Base-by-base conservation (phyloP, 1,140 invertebrate species). In the Dinoponera quadriceps region DNA sequence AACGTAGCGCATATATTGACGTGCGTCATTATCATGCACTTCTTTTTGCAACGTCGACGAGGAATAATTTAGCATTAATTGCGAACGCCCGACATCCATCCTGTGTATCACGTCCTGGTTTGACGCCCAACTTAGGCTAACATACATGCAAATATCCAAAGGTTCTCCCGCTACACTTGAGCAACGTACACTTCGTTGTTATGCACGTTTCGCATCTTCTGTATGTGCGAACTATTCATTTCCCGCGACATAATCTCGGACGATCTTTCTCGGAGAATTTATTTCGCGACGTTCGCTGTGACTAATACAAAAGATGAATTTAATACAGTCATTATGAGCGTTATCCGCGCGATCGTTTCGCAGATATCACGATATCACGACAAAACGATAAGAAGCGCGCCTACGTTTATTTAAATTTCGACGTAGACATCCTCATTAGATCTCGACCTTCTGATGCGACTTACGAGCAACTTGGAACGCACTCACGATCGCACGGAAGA, bases 21-120 rank as follows among this genome's bases (percentile, higher is more conserved):
- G n/a, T 3, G 38, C 38, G 22, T 86, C 68, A 44, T 73, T 75
- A 84, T 81, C 62, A 65, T 74, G 60, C 48, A 49, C 66, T 84
- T 81, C 66, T 84, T 81, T 71, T 80, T 38, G 38, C 57, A 33
- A 63, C 27, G n/a, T 48, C 55, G 20, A 18, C 38, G 13, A 75
- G 54, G 85, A 88, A 87, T 85, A 81, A 88, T 87, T 73, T 82
- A 89, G 74, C 65, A 84, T 38, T 88, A 87, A 88, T 85, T 69
- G 54, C 69, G 33, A 74, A n/a, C 49, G 73, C 78, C 73, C 55
- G 78, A 88, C 73, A 73, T 69, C 44, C 57, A 54, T 78, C 57
- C 65, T 33, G 48, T 60, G 51, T 85, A 81, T 55, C 83, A 33
- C 63, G 83, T 71, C 68, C 83, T 85, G 87, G 59, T 88, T 88